Evolutionary conservation across 2,797 vertebrate species (phyloP), one percentile per base, ranked within the genome.

Genomic region (Sorex maritimensis): DNA sequence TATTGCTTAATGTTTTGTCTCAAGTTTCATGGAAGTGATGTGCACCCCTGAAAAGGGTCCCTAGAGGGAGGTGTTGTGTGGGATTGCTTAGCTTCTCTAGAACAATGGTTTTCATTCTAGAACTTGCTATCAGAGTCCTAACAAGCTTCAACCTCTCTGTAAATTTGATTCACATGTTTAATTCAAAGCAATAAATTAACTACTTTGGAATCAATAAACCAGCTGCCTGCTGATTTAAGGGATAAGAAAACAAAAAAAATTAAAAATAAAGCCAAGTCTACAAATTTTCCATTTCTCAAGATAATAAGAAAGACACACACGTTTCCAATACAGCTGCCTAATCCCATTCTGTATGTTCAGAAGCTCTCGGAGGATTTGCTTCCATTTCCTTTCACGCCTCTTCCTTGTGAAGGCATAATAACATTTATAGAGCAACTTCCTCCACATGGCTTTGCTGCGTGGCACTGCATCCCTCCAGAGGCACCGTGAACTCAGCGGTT

Each of bases 111-210:
- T 28, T 30, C 58, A 93, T 65, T 93, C 86, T 30, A 49, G 88
- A 90, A 23, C 94, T 93, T 95, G 74, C 90, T 89, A 28, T 94
- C 94, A 73, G 49, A 72, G 83, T 81, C 82, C 84, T 91, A 96
- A 91, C 85, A 90, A 96, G 80, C 21, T 44, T 95, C 93, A 89
- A 68, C 94, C 41, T 58, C 71, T 94, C 9, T 92, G 46, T 55
- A 82, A 91, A 95, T 94, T 91, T 86, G 86, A 95, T 91, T 93
- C 30, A 34, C 78, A 78, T 63, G 71, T 79, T 96, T 86, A 77
- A 81, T 73, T 96, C 73, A 94, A 90, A 52, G 28, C 91, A 92
- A 75, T 95, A 11, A 92, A 96, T 97, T 96, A 97, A 92, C 75
- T 88, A 97, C 86, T 91, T 97, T 97, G 75, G 82, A 55, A 71